These are phyloP conservation scores for Poecilia velifera DNA, from an alignment of 2,797 vertebrate species.

Conservation along the genomic window DNA sequence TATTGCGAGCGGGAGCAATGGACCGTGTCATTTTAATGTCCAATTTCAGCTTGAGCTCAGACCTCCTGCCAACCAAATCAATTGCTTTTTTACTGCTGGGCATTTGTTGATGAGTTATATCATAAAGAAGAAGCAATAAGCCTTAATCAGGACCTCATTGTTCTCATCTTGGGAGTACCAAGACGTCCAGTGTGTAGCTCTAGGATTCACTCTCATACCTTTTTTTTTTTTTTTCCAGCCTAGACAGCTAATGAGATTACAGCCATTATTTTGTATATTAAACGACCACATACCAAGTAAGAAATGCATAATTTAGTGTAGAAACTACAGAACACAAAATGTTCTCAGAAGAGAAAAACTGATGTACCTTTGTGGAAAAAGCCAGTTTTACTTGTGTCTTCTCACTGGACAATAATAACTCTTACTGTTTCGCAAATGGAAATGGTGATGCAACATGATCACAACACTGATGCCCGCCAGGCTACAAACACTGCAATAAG, in stretches of 20 bases:
- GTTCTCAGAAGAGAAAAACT: background rate
- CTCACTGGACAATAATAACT: slow-evolving; percentile 1
- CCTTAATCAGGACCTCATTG: slow-evolving; percentile 58
- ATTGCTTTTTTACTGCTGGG: slow-evolving; percentile 64
- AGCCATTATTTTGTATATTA: background rate
- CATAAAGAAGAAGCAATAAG: slow-evolving; percentile 52
- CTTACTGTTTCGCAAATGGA: slow-evolving; percentile 13
- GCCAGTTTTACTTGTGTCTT: slow-evolving; percentile 9
- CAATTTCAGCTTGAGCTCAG: slow-evolving; percentile 70
- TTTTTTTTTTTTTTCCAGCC: background rate
- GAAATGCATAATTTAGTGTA: background rate
- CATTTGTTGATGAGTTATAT: slow-evolving; percentile 71
- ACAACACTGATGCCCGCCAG: slow-evolving; percentile 25
- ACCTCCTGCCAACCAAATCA: slow-evolving; percentile 72
- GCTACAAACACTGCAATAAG: slow-evolving; percentile 36
- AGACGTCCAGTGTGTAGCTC: slow-evolving; percentile 31
- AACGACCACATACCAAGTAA: background rate
- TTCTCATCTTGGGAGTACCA: slow-evolving; percentile 29
- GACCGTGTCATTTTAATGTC: slow-evolving; percentile 77
- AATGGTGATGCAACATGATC: slow-evolving; percentile 27
- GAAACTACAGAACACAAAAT: background rate
- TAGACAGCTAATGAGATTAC: background rate
- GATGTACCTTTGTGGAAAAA: background rate
- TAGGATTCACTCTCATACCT: background rate
- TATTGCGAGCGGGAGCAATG: slow-evolving; percentile 68